phyloP scores from a whole-genome alignment of 2,888 invertebrate species.

The Eupeodes luniger region DNA sequence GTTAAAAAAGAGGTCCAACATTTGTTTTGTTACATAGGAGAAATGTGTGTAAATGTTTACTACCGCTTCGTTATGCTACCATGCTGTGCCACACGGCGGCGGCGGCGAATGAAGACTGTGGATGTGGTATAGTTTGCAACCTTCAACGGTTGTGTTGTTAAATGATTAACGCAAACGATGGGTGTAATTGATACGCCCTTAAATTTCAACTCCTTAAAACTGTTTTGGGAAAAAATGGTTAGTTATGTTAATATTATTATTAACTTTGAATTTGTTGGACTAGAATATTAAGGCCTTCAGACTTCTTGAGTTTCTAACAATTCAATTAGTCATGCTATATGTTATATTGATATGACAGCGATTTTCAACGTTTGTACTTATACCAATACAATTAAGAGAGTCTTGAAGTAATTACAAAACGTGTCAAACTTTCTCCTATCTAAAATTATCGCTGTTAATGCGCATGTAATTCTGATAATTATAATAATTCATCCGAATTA shows the following conservation, averaged over 20 bases:
- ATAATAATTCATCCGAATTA: constrained; percentile 21
- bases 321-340: neutral
- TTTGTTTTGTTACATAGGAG: constrained; percentile 56
- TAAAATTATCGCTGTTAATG: neutral
- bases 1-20: constrained; percentile 42
- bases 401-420: neutral
- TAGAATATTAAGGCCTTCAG: neutral
- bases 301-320: too few species aligned
- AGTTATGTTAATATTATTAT: neutral
- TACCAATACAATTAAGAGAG: neutral
- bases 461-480: constrained; percentile 17
- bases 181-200: constrained; percentile 73
- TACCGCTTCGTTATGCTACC: neutral
- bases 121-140: constrained; percentile 57
- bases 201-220: constrained; percentile 56
- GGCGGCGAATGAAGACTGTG: neutral
- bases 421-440: constrained; percentile 10
- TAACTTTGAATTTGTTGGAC: neutral
- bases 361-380: too few species aligned
- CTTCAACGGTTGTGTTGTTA: constrained; percentile 55
- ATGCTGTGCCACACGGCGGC: neutral
- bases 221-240: constrained; percentile 33
- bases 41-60: constrained; percentile 58
- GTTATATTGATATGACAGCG: too few species aligned
- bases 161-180: constrained; percentile 70